phyloP scores from a whole-genome alignment of 2,113 vertebrate species.

The Otocyon megalotis region DNA sequence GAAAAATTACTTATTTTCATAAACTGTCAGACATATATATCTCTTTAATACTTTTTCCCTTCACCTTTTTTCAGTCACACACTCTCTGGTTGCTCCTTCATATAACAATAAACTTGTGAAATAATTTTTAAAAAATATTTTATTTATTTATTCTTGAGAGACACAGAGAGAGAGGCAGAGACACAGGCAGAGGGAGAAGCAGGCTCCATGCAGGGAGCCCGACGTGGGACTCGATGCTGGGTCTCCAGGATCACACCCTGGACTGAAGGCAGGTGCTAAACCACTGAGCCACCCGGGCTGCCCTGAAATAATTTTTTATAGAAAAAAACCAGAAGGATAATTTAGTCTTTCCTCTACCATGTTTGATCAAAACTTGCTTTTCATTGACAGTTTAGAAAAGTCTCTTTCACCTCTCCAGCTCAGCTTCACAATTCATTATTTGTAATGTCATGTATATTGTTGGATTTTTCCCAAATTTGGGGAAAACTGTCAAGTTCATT shows the following conservation, averaged over 20 bases:
- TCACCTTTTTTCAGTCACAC: neutral
- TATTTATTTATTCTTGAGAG: too few species aligned
- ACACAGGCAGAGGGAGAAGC: too few species aligned
- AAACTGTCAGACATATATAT: neutral
- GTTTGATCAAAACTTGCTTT: slow-evolving; percentile 10
- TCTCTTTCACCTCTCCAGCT: neutral
- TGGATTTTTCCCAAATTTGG: neutral
- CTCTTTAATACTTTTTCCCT: neutral
- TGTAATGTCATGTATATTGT: neutral
- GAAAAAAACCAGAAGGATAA: neutral
- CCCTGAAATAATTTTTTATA: neutral
- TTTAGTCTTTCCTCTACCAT: neutral
- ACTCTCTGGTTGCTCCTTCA: neutral
- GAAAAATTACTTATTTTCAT: neutral
- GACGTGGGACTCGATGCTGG: too few species aligned
- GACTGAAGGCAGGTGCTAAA: too few species aligned
- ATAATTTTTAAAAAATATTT: neutral
- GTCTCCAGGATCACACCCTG: too few species aligned
- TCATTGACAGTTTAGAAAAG: neutral
- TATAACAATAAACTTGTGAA: neutral
- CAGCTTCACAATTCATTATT: neutral
- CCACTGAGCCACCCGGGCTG: too few species aligned
- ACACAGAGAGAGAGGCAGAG: too few species aligned
- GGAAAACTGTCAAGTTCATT: neutral
- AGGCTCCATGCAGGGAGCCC: too few species aligned